Conservation (phyloP, 2,797 vertebrate genomes). For the Syngnathus rostellatus region DNA sequence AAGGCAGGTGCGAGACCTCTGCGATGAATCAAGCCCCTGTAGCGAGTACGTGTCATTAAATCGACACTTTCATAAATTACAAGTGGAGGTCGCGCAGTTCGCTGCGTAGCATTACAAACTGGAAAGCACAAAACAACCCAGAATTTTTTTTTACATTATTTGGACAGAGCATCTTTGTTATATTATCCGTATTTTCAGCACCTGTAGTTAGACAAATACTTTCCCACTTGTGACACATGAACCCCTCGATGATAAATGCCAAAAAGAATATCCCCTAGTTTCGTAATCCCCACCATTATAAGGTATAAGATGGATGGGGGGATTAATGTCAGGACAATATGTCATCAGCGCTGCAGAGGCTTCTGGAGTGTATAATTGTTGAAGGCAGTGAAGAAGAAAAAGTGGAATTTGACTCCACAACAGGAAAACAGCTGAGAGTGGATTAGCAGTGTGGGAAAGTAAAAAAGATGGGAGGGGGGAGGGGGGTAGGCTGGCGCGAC, state of each 20-base stretch:
- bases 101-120: background rate
- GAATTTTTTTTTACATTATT: too few species aligned
- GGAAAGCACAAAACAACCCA: background rate
- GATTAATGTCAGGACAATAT: conserved; percentile 58
- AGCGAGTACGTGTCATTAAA: conserved; percentile 32
- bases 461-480: conserved; percentile 16
- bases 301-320: conserved; percentile 65
- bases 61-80: conserved; percentile 23
- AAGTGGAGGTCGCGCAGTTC: background rate
- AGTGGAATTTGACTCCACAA: conserved; percentile 62
- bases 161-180: too few species aligned
- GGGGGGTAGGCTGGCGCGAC: conserved; percentile 21
- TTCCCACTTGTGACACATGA: conserved; percentile 41
- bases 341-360: conserved; percentile 52
- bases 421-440: conserved; percentile 69
- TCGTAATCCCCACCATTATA: conserved; percentile 65
- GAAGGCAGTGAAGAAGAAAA: conserved; percentile 20
- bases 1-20: conserved; percentile 39
- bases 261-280: conserved; percentile 53
- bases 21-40: conserved; percentile 43
- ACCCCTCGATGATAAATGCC: conserved; percentile 61
- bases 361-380: conserved; percentile 40
- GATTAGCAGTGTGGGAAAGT: conserved; percentile 73
- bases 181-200: background rate
- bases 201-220: conserved; percentile 4